A percentile compares a stretch with the other conserved stretches of the same genome.
phyloP scores from a whole-genome alignment of 37 sponge, comb jelly and placozoan species.

The Chondrilla cf. caribensis region DNA sequence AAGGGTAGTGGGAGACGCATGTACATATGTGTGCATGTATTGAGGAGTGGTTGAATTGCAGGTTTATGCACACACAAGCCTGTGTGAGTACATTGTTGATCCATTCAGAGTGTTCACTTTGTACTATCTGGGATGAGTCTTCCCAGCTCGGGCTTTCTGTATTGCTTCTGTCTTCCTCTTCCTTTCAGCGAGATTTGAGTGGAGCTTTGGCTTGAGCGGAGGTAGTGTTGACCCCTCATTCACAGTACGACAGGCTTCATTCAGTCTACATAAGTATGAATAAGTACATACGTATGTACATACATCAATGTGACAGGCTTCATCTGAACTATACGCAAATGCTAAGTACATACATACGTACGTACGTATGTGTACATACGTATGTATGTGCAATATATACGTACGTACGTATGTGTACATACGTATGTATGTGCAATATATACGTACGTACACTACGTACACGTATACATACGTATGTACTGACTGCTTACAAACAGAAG shows the following conservation, averaged over 20 bases:
- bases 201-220: slow-evolving; percentile 53
- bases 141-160: slow-evolving; percentile 9
- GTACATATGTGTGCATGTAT: too few species aligned
- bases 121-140: not conserved
- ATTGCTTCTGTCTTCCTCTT: slow-evolving; percentile 43
- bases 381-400: not conserved
- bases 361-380: slow-evolving; percentile 12
- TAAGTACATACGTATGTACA: too few species aligned
- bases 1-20: too few species aligned
- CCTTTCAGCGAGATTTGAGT: slow-evolving; percentile 49
- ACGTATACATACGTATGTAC: not conserved
- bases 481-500: too few species aligned
- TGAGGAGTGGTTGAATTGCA: too few species aligned
- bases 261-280: slow-evolving; percentile 34
- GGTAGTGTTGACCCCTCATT: slow-evolving; percentile 63
- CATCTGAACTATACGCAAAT: slow-evolving; percentile 34
- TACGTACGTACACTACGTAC: not conserved
- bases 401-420: not conserved
- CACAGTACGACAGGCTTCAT: slow-evolving; percentile 49
- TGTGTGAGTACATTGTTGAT: too few species aligned
- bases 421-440: not conserved
- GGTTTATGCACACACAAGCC: not conserved
- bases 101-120: too few species aligned
- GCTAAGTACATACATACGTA: not conserved
- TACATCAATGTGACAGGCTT: slow-evolving; percentile 34